Base-by-base conservation (phyloP, 2,113 vertebrate genomes). In the Plestiodon gilberti region DNA sequence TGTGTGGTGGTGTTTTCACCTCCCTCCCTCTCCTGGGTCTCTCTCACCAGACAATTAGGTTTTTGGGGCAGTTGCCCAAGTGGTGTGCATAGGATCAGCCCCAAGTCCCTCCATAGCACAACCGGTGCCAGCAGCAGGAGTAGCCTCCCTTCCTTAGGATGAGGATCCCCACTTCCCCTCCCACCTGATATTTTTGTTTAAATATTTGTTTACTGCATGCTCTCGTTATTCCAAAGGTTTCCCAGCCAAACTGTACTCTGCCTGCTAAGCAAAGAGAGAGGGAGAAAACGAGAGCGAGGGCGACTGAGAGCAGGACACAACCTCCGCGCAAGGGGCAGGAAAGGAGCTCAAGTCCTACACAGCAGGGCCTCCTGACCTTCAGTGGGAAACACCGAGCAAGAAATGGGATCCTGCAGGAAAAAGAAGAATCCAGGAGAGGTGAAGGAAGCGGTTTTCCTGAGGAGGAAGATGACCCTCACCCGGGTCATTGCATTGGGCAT, bases 401-500 rank as follows among this genome's bases (percentile, higher is more conserved):
- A 0, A 38, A 64, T 23, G n/a, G 14, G 23, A 2, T 3, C 7
- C 3, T 33, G 82, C 78, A 78, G 71, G 78, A 25, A 1, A 17
- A 55, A n/a, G 6, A n/a, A 0, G 0, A 30, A 84, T 38, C 38
- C 14, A 4, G 0, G 0, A 35, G 2, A 70, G 43, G 30, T 1
- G 1, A 1, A 89, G 3, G 70, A 93, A 1, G 65, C 4, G 11
- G 38, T 92, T 82, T 89, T 87, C 52, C 93, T 93, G 76, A 92
- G 92, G 76, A 96, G 95, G 43, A 86, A 93, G 38, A 91, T 95
- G 7, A 88, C 94, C 48, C 90, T 96, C 77, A 88, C 93, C 83
- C 85, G 94, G 0, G 94, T 95, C 13, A 87, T 77, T 48, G 95
- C 88, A 35, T 91, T 96, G 74, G 91, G 96, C 90, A 55, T 95